Conservation (phyloP, 2,888 invertebrate species). For the Corythucha ciliata region DNA sequence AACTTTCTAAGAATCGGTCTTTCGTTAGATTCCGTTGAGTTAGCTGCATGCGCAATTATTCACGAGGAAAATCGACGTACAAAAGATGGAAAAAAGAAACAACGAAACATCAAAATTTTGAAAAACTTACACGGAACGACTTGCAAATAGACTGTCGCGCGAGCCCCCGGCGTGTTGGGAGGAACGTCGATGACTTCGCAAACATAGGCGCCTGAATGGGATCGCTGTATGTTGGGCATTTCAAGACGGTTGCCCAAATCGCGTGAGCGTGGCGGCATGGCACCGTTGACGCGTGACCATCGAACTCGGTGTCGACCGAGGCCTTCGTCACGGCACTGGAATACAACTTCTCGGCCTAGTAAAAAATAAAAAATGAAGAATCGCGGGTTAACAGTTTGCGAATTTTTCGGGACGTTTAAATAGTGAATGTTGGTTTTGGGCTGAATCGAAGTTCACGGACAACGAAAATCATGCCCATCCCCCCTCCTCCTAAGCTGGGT, state of each 20-base stretch:
- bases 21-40: constrained; percentile 13
- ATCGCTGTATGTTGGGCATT: constrained; percentile 67
- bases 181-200: constrained; percentile 69
- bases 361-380: neutral
- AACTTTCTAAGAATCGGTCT: constrained; percentile 40
- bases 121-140: constrained; percentile 67
- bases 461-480: too few species aligned
- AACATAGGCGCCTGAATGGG: constrained; percentile 58
- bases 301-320: constrained; percentile 60
- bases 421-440: too few species aligned
- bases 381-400: too few species aligned
- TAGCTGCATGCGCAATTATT: constrained; percentile 20
- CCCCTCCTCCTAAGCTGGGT: too few species aligned
- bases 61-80: neutral
- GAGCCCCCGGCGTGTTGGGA: constrained; percentile 52
- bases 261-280: constrained; percentile 59
- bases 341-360: constrained; percentile 80
- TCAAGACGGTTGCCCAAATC: constrained; percentile 65
- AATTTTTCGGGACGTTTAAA: too few species aligned
- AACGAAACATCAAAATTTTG: too few species aligned
- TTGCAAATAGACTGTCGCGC: constrained; percentile 57
- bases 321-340: constrained; percentile 90
- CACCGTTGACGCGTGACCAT: constrained; percentile 63
- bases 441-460: too few species aligned
- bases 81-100: too few species aligned